A percentile compares a stretch with the other conserved stretches of the same genome.
Conservation (phyloP, 2,113 vertebrate genomes). For the Oriolus oriolus region DNA sequence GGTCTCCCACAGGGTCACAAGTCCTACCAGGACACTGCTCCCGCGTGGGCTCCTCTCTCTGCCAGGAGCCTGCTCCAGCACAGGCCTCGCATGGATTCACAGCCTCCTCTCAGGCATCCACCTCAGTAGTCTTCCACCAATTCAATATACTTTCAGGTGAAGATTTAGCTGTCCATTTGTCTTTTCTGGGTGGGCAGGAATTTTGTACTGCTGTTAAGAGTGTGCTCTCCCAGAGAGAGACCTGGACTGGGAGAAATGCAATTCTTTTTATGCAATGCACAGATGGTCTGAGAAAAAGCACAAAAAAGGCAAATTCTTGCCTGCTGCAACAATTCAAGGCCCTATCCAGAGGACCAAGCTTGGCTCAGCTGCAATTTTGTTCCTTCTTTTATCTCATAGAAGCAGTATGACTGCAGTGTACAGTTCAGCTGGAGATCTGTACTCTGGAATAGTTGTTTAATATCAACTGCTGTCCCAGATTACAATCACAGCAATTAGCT, state of each 20-base stretch:
- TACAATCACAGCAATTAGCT: conserved; percentile 10
- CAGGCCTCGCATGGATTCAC: neutral
- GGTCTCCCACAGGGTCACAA: neutral
- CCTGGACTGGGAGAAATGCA: neutral
- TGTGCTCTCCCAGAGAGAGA: neutral
- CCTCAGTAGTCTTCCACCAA: neutral
- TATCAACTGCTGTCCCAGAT: neutral
- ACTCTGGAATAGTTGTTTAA: neutral
- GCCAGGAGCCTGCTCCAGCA: neutral
- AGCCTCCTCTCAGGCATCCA: neutral
- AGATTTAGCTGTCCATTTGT: neutral
- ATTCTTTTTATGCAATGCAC: neutral
- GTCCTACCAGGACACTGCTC: neutral
- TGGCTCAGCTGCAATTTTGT: neutral
- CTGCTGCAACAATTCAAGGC: neutral
- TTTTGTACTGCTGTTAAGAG: neutral
- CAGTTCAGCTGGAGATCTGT: neutral
- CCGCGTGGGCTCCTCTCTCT: neutral
- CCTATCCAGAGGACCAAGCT: neutral
- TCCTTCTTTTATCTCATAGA: neutral
- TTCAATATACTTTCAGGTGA: neutral
- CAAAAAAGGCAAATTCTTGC: neutral
- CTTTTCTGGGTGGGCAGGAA: neutral
- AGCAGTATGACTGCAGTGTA: neutral
- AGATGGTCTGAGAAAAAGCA: neutral